phyloP scores from a whole-genome alignment of 2,797 vertebrate species.

The Buphagus erythrorhynchus region DNA sequence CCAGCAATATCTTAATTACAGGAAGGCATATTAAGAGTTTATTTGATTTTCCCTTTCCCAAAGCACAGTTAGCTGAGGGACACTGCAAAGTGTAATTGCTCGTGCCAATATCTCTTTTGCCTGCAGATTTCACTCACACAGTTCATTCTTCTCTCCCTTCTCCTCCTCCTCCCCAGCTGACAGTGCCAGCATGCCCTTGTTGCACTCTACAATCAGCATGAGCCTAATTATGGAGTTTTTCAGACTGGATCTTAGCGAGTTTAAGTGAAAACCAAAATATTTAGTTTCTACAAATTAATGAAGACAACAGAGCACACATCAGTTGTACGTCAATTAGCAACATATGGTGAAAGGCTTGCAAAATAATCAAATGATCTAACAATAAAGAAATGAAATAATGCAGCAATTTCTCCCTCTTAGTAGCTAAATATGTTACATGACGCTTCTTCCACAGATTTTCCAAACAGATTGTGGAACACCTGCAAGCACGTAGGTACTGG shows the following conservation, averaged over 20 bases:
- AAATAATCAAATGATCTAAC: slow-evolving; percentile 67
- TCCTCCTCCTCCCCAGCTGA: slow-evolving; percentile 24
- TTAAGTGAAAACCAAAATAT: slow-evolving; percentile 68
- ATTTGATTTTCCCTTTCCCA: slow-evolving; percentile 7
- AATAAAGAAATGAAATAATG: slow-evolving; percentile 50
- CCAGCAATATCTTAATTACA: not conserved
- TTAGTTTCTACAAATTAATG: slow-evolving; percentile 68
- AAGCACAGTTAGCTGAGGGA: not conserved
- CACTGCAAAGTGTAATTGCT: slow-evolving; percentile 22
- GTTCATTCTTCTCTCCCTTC: not conserved
- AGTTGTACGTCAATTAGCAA: slow-evolving; percentile 67
- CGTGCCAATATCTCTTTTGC: not conserved
- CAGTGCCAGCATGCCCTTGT: not conserved
- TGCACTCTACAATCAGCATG: slow-evolving; percentile 11
- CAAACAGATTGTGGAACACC: slow-evolving; percentile 75
- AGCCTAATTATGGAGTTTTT: slow-evolving; percentile 48
- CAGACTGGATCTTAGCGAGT: not conserved
- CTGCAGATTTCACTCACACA: not conserved
- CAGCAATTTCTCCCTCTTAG: not conserved
- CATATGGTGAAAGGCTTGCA: slow-evolving; percentile 65
- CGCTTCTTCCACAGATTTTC: slow-evolving; percentile 31
- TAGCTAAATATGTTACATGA: not conserved
- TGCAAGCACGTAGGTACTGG: slow-evolving; percentile 43
- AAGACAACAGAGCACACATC: slow-evolving; percentile 43
- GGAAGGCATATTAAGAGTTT: not conserved